These are phyloP conservation scores for Volucella inflata DNA, from an alignment of 2,888 invertebrate species.

Conservation along the genomic window DNA sequence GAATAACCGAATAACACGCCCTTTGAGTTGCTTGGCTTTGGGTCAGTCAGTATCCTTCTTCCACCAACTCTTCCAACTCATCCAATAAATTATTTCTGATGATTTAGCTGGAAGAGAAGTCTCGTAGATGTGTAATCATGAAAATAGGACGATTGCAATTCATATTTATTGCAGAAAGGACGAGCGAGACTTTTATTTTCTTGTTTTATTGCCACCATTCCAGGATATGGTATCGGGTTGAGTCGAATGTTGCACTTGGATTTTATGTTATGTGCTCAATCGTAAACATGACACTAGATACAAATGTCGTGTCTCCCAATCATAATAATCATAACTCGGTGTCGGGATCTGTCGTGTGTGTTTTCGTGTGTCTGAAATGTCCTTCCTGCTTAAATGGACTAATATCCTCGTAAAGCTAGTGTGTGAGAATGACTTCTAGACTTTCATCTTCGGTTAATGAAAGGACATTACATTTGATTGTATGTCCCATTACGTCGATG, in stretches of 20 bases:
- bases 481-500: conserved; percentile 55
- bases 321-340: conserved; percentile 70
- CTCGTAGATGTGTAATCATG: conserved; percentile 36
- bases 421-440: conserved; percentile 46
- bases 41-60: conserved; percentile 29
- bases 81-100: conserved; percentile 68
- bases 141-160: conserved; percentile 58
- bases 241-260: background rate
- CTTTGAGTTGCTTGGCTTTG: conserved; percentile 50
- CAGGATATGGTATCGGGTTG: background rate
- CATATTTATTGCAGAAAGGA: conserved; percentile 41
- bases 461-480: conserved; percentile 68
- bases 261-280: conserved; percentile 22
- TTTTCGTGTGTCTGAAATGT: conserved; percentile 32
- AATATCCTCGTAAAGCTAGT: conserved; percentile 38
- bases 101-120: conserved; percentile 58
- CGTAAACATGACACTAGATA: conserved; percentile 51
- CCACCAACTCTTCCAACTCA: conserved; percentile 48
- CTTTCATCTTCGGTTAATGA: conserved; percentile 49
- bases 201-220: conserved; percentile 58
- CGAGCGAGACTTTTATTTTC: conserved; percentile 40
- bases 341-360: conserved; percentile 17
- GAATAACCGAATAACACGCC: conserved; percentile 61
- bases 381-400: conserved; percentile 41
- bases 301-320: conserved; percentile 56